These are phyloP conservation scores for Nymphalis polychloros DNA, from an alignment of 2,888 invertebrate species.

Conservation along the genomic window DNA sequence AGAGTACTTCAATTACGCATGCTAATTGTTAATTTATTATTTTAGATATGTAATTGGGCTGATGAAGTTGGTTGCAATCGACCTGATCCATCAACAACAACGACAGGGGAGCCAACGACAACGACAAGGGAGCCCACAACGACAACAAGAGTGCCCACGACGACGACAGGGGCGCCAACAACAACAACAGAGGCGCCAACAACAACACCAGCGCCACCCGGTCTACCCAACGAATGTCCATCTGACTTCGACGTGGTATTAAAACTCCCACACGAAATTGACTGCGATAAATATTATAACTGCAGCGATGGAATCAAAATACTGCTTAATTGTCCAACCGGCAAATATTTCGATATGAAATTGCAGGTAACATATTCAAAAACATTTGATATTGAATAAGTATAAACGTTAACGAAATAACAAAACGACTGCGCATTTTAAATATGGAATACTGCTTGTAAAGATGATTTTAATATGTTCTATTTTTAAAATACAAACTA, in stretches of 20 bases:
- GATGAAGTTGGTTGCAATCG: conserved; percentile 14
- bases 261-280: conserved; percentile 52
- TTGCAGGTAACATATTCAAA: conserved; percentile 45
- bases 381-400: conserved; percentile 7
- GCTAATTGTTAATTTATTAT: neutral
- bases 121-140: neutral
- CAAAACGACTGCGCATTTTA: no score
- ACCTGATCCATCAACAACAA: conserved; percentile 31
- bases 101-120: conserved; percentile 10
- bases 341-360: conserved; percentile 49
- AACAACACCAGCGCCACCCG: conserved; percentile 22
- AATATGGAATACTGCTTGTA: neutral
- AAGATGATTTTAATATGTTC: no score
- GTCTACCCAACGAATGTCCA: conserved; percentile 51
- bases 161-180: conserved; percentile 6
- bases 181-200: conserved; percentile 11
- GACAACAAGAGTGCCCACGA: neutral
- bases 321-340: conserved; percentile 46
- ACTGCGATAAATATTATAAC: conserved; percentile 56
- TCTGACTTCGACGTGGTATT: conserved; percentile 45
- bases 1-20: no score
- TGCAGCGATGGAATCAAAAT: conserved; percentile 52
- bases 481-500: no score
- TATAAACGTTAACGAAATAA: neutral
- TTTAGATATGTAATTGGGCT: conserved; percentile 31